Evolutionary conservation across 2,113 vertebrate species (phyloP).

Genomic region (Coryphaenoides rupestris): DNA sequence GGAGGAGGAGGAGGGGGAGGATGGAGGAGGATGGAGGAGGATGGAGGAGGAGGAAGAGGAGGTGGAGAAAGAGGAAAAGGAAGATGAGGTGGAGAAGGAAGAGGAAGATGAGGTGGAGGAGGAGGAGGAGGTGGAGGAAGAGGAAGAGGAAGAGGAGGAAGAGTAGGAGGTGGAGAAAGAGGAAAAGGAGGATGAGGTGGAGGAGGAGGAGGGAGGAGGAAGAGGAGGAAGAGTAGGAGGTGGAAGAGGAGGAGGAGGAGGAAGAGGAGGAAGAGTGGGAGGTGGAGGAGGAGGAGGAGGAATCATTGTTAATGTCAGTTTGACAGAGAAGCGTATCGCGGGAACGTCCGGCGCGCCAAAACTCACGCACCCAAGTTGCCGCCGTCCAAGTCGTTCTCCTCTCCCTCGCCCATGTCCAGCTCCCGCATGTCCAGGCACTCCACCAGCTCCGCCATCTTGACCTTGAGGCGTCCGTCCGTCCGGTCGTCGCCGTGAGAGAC

Average conservation of each 20-base stretch:
- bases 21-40: conserved; percentile 16
- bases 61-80: too few species aligned
- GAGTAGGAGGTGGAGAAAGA: not conserved
- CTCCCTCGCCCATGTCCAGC: conserved; percentile 83
- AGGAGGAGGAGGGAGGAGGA: conserved; percentile 17
- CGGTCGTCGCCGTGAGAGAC: conserved; percentile 7
- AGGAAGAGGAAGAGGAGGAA: not conserved
- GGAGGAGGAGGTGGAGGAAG: not conserved
- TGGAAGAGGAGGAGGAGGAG: conserved; percentile 4
- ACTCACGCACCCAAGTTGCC: conserved; percentile 41
- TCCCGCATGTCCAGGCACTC: conserved; percentile 90
- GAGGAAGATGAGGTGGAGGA: conserved; percentile 27
- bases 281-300: not conserved
- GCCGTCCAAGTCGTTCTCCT: conserved; percentile 78
- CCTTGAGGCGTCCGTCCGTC: conserved; percentile 27
- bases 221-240: too few species aligned
- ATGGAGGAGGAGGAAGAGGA: not conserved
- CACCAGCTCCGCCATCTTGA: conserved; percentile 81
- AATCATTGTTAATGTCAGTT: too few species aligned
- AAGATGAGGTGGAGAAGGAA: conserved; percentile 4
- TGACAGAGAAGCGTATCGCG: not conserved
- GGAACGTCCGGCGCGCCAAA: not conserved
- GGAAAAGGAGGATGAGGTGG: conserved; percentile 83
- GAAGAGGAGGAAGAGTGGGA: not conserved
- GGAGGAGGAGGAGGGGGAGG: conserved; percentile 9